phyloP scores from a whole-genome alignment of 2,888 invertebrate species.

The Selenia dentaria region DNA sequence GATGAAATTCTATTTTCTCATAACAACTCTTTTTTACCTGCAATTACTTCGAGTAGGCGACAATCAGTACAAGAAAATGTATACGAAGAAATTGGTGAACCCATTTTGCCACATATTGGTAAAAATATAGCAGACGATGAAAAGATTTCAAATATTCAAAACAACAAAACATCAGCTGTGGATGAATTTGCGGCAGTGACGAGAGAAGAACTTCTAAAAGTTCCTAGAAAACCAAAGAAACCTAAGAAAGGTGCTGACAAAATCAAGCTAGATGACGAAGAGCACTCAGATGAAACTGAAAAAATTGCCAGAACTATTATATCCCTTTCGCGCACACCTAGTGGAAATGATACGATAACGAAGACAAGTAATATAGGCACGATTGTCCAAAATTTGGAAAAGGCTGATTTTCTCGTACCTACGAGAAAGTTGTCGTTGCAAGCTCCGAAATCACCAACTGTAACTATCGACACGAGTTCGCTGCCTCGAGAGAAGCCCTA shows the following conservation, averaged over 20 bases:
- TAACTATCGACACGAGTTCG: conserved; percentile 59
- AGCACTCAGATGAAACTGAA: conserved; percentile 50
- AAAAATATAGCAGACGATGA: conserved; percentile 75
- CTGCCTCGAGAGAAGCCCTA: conserved; percentile 68
- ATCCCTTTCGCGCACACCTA: conserved; percentile 66
- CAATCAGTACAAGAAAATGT: conserved; percentile 64
- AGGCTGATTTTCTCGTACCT: conserved; percentile 38
- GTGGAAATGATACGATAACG: conserved; percentile 56
- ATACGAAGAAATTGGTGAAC: conserved; percentile 73
- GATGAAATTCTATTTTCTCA: conserved; percentile 25
- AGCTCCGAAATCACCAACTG: conserved; percentile 45
- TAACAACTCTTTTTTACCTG: conserved; percentile 44
- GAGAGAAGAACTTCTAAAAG: conserved; percentile 70
- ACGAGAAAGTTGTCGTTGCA: conserved; percentile 66
- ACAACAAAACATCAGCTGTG: conserved; percentile 33
- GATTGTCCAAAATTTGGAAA: conserved; percentile 57
- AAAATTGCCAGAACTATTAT: conserved; percentile 67
- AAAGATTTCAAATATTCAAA: conserved; percentile 57
- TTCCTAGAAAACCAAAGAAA: conserved; percentile 69
- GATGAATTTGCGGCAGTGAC: conserved; percentile 58
- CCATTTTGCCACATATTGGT: conserved; percentile 38
- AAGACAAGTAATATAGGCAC: conserved; percentile 50
- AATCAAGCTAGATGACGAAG: conserved; percentile 33
- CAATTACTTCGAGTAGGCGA: conserved; percentile 36
- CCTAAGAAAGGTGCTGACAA: conserved; percentile 49